Percentiles rank a stretch among this genome's conserved stretches.
These are phyloP conservation scores for Brachyhypopomus gauderio DNA, from an alignment of 2,113 vertebrate genomes.

Conservation along the genomic window DNA sequence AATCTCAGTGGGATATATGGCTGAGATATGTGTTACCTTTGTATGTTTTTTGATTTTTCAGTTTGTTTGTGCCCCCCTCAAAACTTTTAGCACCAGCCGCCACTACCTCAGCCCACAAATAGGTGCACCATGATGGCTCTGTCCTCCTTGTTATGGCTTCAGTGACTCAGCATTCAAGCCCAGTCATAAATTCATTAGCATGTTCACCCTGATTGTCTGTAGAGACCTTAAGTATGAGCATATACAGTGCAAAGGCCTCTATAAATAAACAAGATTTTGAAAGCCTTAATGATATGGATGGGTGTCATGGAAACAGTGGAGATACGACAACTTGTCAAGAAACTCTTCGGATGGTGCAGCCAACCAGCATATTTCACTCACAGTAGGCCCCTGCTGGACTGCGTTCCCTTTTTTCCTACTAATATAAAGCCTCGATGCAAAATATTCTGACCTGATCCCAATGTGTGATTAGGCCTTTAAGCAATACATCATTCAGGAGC, in stretches of 20 bases:
- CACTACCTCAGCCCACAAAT: too few relatives aligned
- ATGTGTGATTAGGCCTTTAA: too few relatives aligned
- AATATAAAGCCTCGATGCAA: background rate
- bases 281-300: background rate
- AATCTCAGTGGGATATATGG: too few relatives aligned
- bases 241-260: background rate
- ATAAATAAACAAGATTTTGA: background rate
- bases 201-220: background rate
- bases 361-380: slow-evolving; percentile 46
- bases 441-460: background rate
- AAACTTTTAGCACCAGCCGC: too few relatives aligned
- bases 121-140: too few relatives aligned
- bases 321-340: background rate
- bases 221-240: background rate
- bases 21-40: too few relatives aligned
- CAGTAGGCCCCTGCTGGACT: slow-evolving; percentile 31
- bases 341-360: slow-evolving; percentile 35
- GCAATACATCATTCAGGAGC: too few relatives aligned
- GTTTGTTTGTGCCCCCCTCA: too few relatives aligned
- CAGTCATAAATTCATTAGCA: background rate
- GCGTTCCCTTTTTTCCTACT: background rate
- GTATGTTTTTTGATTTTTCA: too few relatives aligned
- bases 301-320: background rate
- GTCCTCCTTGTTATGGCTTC: too few relatives aligned
- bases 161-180: too few relatives aligned